A percentile compares a stretch with the other conserved stretches of the same genome.
These are phyloP conservation scores for Cassiopea andromeda DNA, from an alignment of 30 jellyfish, hydroid and myxozoan genomes.

Conservation along the genomic window DNA sequence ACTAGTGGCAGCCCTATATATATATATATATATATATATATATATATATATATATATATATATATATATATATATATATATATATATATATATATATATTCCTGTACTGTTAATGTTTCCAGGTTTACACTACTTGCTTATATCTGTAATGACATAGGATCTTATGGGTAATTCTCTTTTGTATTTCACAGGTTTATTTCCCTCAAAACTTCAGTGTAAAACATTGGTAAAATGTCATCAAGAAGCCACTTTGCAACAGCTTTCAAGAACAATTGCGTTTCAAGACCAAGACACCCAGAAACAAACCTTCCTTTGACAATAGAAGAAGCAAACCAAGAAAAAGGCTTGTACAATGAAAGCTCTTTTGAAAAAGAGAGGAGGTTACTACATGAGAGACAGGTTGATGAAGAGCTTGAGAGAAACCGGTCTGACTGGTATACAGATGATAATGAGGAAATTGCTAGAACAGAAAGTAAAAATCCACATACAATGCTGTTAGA, in stretches of 20 bases:
- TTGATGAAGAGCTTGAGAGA: slow-evolving; percentile 19
- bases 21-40: no score
- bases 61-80: no score
- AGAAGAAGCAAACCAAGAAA: slow-evolving; percentile 12
- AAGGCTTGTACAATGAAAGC: neutral
- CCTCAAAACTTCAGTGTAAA: neutral
- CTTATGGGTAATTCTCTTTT: no score
- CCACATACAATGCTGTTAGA: slow-evolving; percentile 2
- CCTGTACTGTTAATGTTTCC: no score
- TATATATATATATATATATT: no score
- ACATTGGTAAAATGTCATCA: neutral
- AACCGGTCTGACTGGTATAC: neutral
- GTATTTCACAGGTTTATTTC: neutral
- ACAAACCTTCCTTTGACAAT: slow-evolving; percentile 78
- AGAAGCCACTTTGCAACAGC: slow-evolving; percentile 57
- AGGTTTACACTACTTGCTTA: no score
- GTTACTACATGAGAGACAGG: neutral
- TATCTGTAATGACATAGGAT: no score
- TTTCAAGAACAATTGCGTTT: slow-evolving; percentile 65
- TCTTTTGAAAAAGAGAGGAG: neutral
- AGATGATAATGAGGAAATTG: neutral
- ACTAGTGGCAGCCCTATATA: no score
- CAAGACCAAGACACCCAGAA: slow-evolving; percentile 85
- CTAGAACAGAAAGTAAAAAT: neutral
- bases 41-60: no score